Base-by-base conservation (phyloP, 2,888 invertebrate genomes). In the Heliconius charithonia region DNA sequence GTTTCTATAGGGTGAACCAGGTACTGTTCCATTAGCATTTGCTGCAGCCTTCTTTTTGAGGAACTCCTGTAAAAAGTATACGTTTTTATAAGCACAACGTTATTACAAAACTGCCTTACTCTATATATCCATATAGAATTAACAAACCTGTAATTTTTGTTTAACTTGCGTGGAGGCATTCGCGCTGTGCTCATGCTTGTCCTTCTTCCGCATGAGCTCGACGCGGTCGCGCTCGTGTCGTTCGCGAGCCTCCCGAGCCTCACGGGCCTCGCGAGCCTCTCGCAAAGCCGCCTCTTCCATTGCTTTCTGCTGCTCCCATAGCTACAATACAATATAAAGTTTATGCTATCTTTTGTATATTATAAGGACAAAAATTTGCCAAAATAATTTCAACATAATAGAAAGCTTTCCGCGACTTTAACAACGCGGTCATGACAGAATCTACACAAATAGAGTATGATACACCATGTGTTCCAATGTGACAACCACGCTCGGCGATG, bases 111-210 rank as follows among this genome's bases (percentile, higher is more conserved):
- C 3, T 45, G 16, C 16, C 16, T 45, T 9, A 4, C 12, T 3
- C 3, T 32, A n/a, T n/a, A 67, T 3, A 37, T 37, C 12, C 22
- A 6, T 25, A 67, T 10, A 41, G 6, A 41, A 41, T 41, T 0
- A 25, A 41, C 13, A 25, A 37, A 77, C 77, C 77, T 77, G 73
- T 41, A 77, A n/a, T 88, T 98, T 98, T 95, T 98, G 98, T 92
- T 99, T 99, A 88, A 99, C 99, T 94, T 99, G 99, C 32, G 98
- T 97, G 83, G 99, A 99, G 83, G 99, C 99, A 87, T 98, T 97
- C 78, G 99, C 99, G 94, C 98, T 98, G 95, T 98, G 98, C 91
- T 98, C 98, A 89, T 98, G 97, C 91, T 98, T 98, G 92, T 98
- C 98, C 91, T 99, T 98, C 94, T 98, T 98, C 88, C 98, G 97